Conservation (phyloP, 2,797 vertebrate genomes). For the Capromys pilorides region DNA sequence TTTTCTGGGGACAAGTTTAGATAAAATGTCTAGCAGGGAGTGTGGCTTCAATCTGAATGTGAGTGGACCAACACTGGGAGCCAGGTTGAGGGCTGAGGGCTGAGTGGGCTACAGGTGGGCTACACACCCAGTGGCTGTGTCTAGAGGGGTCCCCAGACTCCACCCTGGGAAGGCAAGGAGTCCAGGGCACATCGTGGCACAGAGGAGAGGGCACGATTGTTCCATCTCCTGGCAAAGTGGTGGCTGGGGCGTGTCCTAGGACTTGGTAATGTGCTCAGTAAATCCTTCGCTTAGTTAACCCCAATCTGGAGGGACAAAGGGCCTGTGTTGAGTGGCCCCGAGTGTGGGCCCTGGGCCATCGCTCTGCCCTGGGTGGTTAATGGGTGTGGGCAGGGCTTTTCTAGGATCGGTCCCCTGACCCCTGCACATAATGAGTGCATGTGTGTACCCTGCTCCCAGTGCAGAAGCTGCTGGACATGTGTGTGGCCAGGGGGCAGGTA, state of each 20-base stretch:
- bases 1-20: not conserved
- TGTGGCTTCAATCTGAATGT: not conserved
- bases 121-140: not conserved
- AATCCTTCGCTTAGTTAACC: not conserved
- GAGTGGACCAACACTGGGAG: not conserved
- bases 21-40: not conserved
- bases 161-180: not conserved
- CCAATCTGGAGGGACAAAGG: conserved; percentile 49
- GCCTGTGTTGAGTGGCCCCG: conserved; percentile 22
- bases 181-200: not conserved
- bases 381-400: not conserved
- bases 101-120: not conserved
- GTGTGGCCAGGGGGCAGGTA: not conserved
- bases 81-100: not conserved
- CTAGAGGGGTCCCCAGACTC: not conserved
- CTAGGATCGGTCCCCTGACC: too few species aligned
- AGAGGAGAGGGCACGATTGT: conserved; percentile 39
- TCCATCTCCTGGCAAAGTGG: not conserved
- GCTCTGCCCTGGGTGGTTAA: not conserved
- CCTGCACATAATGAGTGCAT: not conserved
- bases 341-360: conserved; percentile 1
- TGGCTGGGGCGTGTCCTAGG: not conserved
- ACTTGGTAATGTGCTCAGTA: not conserved
- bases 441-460: accelerated
- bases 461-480: too few species aligned